phyloP scores from a whole-genome alignment of 2,113 vertebrate genomes.

The Trinectes maculatus region DNA sequence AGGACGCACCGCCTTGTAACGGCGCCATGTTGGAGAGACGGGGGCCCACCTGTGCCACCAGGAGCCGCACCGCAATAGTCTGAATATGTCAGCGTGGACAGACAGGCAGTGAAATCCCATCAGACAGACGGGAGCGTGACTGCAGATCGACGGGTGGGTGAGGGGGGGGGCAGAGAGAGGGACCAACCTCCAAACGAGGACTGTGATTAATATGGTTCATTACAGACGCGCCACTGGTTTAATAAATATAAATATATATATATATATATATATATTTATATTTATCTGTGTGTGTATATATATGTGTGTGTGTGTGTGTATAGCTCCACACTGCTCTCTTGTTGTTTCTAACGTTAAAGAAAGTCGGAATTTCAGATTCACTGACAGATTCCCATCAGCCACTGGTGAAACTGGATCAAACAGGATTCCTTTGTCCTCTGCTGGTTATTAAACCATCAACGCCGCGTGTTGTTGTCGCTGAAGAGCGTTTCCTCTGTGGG shows the following conservation, averaged over 20 bases:
- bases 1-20: slow-evolving; percentile 42
- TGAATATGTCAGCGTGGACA: slow-evolving; percentile 54
- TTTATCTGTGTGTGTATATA: too few species aligned
- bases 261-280: too few species aligned
- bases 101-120: slow-evolving; percentile 42
- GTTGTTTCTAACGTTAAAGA: too few species aligned
- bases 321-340: too few species aligned
- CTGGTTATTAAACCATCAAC: too few species aligned
- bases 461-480: too few species aligned
- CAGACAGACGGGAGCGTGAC: slow-evolving; percentile 46
- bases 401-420: too few species aligned
- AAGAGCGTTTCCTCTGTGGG: too few species aligned
- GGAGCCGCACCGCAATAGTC: slow-evolving; percentile 47
- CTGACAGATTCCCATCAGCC: too few species aligned
- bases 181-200: slow-evolving; percentile 30
- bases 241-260: slow-evolving; percentile 23
- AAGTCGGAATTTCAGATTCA: too few species aligned
- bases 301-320: too few species aligned
- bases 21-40: slow-evolving; percentile 54
- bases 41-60: slow-evolving; percentile 68
- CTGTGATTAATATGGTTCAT: slow-evolving; percentile 51
- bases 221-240: slow-evolving; percentile 30
- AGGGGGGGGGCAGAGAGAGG: not conserved
- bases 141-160: slow-evolving; percentile 39
- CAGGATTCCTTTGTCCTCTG: too few species aligned